Percentiles rank a stretch among this genome's conserved stretches.
Evolutionary conservation across 1,140 invertebrate species (phyloP).

Genomic region (Drosophila littoralis): DNA sequence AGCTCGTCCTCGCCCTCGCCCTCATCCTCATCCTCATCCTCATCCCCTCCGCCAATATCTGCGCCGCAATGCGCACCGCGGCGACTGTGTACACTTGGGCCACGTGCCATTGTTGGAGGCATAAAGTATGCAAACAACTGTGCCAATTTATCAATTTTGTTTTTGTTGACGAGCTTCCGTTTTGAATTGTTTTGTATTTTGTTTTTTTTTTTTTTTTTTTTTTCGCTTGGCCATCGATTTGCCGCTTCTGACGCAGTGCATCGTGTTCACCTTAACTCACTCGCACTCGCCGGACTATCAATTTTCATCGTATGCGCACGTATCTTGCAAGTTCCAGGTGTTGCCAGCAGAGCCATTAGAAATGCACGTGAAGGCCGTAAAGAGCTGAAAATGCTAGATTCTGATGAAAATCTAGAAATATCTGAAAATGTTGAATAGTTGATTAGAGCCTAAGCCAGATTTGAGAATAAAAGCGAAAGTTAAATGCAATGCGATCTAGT

Average conservation of each 20-base stretch:
- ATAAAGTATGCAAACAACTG: conserved; percentile 24
- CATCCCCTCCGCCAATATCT: not conserved
- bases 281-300: conserved; percentile 9
- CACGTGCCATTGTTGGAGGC: conserved; percentile 12
- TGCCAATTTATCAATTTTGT: conserved; percentile 26
- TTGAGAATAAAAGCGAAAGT: no score
- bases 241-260: not conserved
- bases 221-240: conserved; percentile 7
- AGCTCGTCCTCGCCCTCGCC: no score
- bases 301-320: not conserved
- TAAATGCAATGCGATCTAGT: no score
- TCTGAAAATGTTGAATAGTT: no score
- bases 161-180: conserved; percentile 11
- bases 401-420: no score
- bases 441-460: no score
- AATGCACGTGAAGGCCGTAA: no score
- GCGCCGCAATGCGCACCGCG: not conserved
- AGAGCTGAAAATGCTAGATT: no score
- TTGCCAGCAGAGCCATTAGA: no score
- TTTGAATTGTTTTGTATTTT: not conserved
- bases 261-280: not conserved
- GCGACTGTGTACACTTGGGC: not conserved
- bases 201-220: no score
- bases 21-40: no score
- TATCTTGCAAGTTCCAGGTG: no score